Percentiles rank a stretch among this genome's conserved stretches.
Conservation (phyloP, 2,888 invertebrate species). For the Eupithecia tripunctaria region DNA sequence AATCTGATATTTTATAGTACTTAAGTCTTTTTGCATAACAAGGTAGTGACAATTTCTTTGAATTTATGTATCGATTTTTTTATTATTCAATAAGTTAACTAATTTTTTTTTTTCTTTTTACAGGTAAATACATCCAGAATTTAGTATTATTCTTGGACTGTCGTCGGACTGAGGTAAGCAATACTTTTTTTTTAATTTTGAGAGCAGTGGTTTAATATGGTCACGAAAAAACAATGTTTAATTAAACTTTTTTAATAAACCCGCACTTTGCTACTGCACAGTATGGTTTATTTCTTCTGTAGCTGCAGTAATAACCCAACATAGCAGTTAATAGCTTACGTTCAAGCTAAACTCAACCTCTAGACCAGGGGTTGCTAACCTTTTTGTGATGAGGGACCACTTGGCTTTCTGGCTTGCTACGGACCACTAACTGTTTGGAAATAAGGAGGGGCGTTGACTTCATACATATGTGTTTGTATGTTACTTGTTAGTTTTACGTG, state of each 20-base stretch:
- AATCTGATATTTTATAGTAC: no score
- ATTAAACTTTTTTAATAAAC: neutral
- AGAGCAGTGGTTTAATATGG: neutral
- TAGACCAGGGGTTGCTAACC: no score
- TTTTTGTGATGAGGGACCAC: no score
- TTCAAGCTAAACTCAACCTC: neutral
- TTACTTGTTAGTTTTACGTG: no score
- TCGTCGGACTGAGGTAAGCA: neutral
- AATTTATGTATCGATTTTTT: no score
- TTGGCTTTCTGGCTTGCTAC: no score
- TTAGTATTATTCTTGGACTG: neutral
- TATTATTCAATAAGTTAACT: neutral
- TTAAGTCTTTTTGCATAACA: no score
- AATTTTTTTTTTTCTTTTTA: neutral
- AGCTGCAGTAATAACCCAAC: neutral
- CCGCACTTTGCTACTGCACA: neutral
- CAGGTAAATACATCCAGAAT: neutral
- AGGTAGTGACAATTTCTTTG: no score
- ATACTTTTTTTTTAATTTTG: neutral
- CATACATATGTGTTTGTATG: no score
- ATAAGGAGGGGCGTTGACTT: no score
- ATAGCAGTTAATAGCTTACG: neutral
- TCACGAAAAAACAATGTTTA: neutral
- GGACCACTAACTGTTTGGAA: no score
- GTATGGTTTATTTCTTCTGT: neutral